Evolutionary conservation across 2,113 vertebrate species (phyloP), one percentile per base, ranked within the genome.

Genomic region (Zosterops lateralis): DNA sequence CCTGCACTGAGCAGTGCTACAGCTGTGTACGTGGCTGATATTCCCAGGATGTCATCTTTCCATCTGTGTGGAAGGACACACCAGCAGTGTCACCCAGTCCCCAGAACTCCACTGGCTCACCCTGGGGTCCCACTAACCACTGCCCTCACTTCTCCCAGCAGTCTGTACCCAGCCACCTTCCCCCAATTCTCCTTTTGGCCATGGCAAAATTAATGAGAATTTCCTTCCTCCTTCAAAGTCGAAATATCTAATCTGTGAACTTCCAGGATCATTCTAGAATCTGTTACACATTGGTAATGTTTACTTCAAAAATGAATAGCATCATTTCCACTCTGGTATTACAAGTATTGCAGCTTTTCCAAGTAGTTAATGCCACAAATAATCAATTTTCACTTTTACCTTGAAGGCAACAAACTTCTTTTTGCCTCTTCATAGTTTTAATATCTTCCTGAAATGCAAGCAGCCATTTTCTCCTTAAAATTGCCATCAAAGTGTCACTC

Each of bases 101-200:
- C 28, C 4, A 3, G 10, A 51, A 42, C 7, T 20, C 12, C 2
- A 0, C 7, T 25, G 36, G 8, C 36, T 56, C 64, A 60, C 45
- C 29, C 22, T 1, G 2, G n/a, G 20, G 11, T 57, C 6, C 1
- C n/a, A 56, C 10, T 6, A 24, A 71, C 22, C 4, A 11, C 13
- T 29, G 36, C 45, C 40, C 66, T 78, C 0, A 0, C 40, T 60
- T 21, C 12, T 36, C 40, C 26, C 7, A 3, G 32, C 9, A 10
- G 36, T 8, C 34, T 60, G 34, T 24, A 31, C 24, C 31, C 51
- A 62, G 44, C 0, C 1, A 38, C 20, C 31, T 56, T 83, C 6
- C 29, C 13, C 3, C 0, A 0, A 1, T 16, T 2, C 0, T 50
- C 25, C 54, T 68, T n/a, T 44, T 32, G 26, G 20, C 36, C 53